Base-by-base conservation (phyloP, 2,888 invertebrate species). In the Deilephila porcellus region DNA sequence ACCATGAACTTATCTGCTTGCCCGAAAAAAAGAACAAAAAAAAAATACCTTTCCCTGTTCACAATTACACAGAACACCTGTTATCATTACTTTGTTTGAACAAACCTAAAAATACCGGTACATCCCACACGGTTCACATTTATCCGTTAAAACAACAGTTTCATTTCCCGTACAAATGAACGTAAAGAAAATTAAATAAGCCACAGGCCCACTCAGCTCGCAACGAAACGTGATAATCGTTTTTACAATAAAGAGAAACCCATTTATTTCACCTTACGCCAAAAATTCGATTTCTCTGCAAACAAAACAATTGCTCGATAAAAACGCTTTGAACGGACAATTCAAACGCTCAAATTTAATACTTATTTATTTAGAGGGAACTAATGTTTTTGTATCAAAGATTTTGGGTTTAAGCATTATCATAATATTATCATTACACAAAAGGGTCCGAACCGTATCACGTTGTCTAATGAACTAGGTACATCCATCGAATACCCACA, bases 181-280 rank as follows among this genome's bases (percentile, higher is more conserved):
- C 14, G 64, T 64, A 45, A 64, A 45, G 45, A 64, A 64, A 64
- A 64, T 64, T 45, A 64, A 45, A 64, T 45, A 64, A 64, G 64
- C 64, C 64, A 64, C 64, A 32, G 32, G 34, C 62, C 56, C 56
- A 62, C 64, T 64, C 11, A 20, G n/a, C 20, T 20, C 37, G 14
- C 20, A n/a, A n/a, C 37, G 32, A n/a, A 25, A 64, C 64, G 64
- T 45, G 45, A 45, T 64, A 20, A 64, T 64, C 64, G 64, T 14
- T 64, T 64, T 64, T 64, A 64, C 45, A 64, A 64, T 45, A 64
- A 64, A 64, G 64, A 20, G 45, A 45, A 64, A 45, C 37, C 64
- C 64, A 45, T 64, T 64, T 64, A 45, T 45, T 45, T 64, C 64
- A 64, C 64, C 64, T 64, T 45, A 20, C 45, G 34, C n/a, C 20